Conservation (phyloP, 2,113 vertebrate genomes). For the Semnornis frantzii region DNA sequence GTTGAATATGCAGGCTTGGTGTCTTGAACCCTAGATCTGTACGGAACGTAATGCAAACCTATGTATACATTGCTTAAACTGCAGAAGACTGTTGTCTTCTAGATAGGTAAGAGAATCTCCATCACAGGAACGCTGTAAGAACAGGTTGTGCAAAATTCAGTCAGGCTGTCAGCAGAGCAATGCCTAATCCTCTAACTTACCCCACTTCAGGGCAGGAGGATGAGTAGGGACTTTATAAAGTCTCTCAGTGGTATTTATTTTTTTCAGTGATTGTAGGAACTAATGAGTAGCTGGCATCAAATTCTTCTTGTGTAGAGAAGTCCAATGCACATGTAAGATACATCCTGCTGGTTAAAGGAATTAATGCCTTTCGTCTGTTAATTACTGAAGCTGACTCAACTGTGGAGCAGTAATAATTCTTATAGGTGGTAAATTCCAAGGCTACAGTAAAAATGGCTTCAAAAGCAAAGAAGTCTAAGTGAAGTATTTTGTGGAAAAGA, state of each 20-base stretch:
- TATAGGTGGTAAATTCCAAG: background rate
- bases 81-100: background rate
- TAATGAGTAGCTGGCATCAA: background rate
- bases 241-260: background rate
- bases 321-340: background rate
- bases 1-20: background rate
- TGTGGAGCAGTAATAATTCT: constrained; percentile 14
- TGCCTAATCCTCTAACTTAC: background rate
- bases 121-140: rapidly evolving
- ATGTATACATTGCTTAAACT: background rate
- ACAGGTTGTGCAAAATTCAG: background rate
- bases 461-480: background rate
- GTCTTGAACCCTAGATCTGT: background rate
- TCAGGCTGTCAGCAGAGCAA: background rate
- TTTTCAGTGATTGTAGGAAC: background rate
- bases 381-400: constrained; percentile 13
- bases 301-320: background rate
- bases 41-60: background rate
- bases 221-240: background rate
- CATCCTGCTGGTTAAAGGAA: background rate
- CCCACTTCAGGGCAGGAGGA: background rate
- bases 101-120: background rate
- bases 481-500: background rate
- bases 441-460: constrained; percentile 6
- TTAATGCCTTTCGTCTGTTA: constrained; percentile 3